These are phyloP conservation scores for Erinaceus europaeus DNA, from an alignment of 2,113 vertebrate species.

Conservation along the genomic window DNA sequence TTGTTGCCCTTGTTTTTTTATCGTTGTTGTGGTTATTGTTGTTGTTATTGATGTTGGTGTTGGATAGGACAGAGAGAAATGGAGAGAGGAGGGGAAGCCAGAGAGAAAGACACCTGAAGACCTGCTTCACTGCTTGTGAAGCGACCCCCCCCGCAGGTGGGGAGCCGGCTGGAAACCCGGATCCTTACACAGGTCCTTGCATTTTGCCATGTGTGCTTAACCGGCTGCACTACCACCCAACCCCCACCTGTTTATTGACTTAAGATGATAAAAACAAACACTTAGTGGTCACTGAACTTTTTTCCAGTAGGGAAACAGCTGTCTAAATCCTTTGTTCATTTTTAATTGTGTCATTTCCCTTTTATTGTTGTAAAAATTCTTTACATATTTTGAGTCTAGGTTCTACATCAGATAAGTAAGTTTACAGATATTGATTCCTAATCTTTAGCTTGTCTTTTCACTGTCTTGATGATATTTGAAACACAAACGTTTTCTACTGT, in stretches of 20 bases:
- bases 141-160: no score
- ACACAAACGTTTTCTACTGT: neutral
- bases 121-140: no score
- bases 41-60: no score
- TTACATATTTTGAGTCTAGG: neutral
- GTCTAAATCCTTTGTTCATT: neutral
- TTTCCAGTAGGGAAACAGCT: neutral
- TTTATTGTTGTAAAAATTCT: neutral
- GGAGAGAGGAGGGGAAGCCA: no score
- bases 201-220: no score
- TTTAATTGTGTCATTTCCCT: neutral
- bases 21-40: no score
- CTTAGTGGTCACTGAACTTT: neutral
- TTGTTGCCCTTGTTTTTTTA: neutral
- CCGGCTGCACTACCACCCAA: no score
- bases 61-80: no score
- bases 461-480: neutral
- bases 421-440: conserved; percentile 10
- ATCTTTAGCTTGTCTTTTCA: neutral
- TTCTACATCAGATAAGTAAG: neutral
- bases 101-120: no score
- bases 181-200: no score
- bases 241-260: no score
- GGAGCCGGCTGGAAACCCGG: no score
- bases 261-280: neutral